A percentile compares a stretch with the other conserved stretches of the same genome.
These are phyloP conservation scores for Stichopus chloronotus DNA, from an alignment of 35 echinoderm and acorn worm species.

Conservation along the genomic window DNA sequence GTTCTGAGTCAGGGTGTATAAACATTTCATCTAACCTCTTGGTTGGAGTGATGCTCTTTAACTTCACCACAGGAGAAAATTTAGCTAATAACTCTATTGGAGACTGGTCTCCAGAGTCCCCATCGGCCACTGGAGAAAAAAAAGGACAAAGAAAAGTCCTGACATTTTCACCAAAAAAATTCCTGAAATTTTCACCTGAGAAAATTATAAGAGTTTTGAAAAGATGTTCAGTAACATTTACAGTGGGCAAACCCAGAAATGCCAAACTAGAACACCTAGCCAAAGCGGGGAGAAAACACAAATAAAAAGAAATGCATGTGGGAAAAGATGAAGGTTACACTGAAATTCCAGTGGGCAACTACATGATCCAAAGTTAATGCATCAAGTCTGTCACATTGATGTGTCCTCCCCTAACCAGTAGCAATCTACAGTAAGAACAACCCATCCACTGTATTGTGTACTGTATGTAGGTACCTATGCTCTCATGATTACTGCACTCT, in stretches of 20 bases:
- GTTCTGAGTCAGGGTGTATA: not conserved
- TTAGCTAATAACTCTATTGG: conserved; percentile 17
- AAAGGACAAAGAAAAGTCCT: not conserved
- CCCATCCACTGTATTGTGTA: no score
- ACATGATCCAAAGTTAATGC: no score
- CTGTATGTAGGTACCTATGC: no score
- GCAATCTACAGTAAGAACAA: no score
- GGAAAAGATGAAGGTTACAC: no score
- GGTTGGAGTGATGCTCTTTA: conserved; percentile 51
- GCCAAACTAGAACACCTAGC: not conserved
- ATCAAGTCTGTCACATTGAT: no score
- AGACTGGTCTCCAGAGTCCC: not conserved
- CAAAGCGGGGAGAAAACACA: no score
- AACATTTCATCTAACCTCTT: conserved; percentile 5
- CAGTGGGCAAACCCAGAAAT: not conserved
- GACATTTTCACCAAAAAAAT: not conserved
- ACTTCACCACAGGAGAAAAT: conserved; percentile 49
- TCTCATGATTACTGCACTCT: no score
- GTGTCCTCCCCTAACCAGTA: no score
- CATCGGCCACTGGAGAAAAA: not conserved
- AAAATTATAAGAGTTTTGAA: not conserved
- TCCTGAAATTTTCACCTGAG: not conserved
- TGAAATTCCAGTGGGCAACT: no score
- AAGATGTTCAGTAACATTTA: not conserved
- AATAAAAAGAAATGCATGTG: no score